phyloP scores from a whole-genome alignment of 2,113 vertebrate species.

The Callopanchax toddi region DNA sequence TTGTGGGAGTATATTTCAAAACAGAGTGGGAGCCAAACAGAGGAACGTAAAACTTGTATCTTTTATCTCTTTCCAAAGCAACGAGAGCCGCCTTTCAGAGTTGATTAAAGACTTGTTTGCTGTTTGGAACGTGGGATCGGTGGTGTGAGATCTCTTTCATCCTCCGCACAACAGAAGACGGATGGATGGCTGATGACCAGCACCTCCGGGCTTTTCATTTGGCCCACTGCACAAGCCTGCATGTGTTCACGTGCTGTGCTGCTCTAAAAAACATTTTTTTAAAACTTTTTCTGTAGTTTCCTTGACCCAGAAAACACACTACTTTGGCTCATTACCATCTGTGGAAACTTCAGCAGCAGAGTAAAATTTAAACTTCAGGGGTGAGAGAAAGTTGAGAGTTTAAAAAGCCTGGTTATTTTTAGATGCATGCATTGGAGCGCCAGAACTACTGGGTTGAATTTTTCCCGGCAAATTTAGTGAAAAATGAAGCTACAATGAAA shows the following conservation, averaged over 20 bases:
- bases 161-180: constrained; percentile 44
- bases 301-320: constrained; percentile 79
- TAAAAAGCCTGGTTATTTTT: background rate
- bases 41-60: background rate
- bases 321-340: constrained; percentile 54
- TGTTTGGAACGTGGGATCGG: constrained; percentile 25
- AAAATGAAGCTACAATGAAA: constrained; percentile 17
- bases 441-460: background rate
- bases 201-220: constrained; percentile 28
- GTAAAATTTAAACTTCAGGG: constrained; percentile 36
- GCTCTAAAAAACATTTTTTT: constrained; percentile 65
- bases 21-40: constrained; percentile 1
- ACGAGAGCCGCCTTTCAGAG: background rate
- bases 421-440: background rate
- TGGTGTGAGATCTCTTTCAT: constrained; percentile 26
- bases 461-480: background rate
- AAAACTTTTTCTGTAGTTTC: constrained; percentile 70
- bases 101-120: constrained; percentile 10
- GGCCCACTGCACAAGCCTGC: constrained; percentile 29
- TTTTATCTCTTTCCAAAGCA: constrained; percentile 17
- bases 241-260: constrained; percentile 52
- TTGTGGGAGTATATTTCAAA: background rate
- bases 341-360: constrained; percentile 47
- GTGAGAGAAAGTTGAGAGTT: constrained; percentile 34
- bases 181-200: constrained; percentile 52